phyloP scores from a whole-genome alignment of 2,113 vertebrate species.

The Halcyon malimbica region DNA sequence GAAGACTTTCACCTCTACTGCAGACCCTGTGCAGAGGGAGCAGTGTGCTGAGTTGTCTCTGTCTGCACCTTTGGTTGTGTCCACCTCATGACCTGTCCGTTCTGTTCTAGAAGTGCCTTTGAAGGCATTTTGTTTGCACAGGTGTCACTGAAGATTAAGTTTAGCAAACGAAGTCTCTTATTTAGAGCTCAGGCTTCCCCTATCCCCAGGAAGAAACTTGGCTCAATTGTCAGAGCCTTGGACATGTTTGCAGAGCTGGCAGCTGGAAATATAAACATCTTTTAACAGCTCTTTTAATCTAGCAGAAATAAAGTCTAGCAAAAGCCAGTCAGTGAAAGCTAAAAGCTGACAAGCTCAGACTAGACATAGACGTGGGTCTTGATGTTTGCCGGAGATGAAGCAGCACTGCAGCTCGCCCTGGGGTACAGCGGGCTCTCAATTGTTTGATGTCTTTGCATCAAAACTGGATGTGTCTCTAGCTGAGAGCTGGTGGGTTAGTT shows the following conservation, averaged over 20 bases:
- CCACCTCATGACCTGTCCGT: neutral
- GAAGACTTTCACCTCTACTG: fast-evolving
- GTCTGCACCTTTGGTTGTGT: neutral
- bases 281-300: slow-evolving; percentile 19
- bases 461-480: too few relatives aligned
- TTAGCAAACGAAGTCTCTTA: slow-evolving; percentile 15
- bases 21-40: neutral
- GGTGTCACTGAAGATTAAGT: slow-evolving; percentile 29
- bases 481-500: neutral
- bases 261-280: slow-evolving; percentile 29
- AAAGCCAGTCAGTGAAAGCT: neutral
- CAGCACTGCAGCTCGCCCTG: neutral
- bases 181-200: neutral
- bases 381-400: too few relatives aligned
- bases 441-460: neutral
- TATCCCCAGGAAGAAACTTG: slow-evolving; percentile 17
- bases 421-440: neutral
- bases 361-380: neutral
- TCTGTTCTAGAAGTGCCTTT: neutral
- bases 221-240: slow-evolving; percentile 29
- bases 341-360: neutral
- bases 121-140: slow-evolving; percentile 9
- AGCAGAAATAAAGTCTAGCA: neutral
- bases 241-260: slow-evolving; percentile 42
- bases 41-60: neutral